Base-by-base conservation (phyloP, 1,140 invertebrate genomes). In the Bombus waltoni region DNA sequence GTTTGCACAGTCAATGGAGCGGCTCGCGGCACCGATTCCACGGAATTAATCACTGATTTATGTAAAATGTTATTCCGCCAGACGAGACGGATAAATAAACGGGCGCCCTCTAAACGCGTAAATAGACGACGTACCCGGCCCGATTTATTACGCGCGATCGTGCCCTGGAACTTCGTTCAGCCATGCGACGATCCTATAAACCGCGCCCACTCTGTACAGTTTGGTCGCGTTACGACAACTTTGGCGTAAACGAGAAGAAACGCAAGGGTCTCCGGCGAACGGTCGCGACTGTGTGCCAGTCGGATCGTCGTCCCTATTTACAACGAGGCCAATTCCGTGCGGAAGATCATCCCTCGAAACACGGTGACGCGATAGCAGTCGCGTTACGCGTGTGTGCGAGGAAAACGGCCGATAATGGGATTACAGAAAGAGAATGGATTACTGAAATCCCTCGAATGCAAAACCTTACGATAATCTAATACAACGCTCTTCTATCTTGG, bases 401-500 rank as follows among this genome's bases (percentile, higher is more conserved):
- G 92, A 92, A 92, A 92, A 93, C 77, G 89, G 44, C 78, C 86
- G 90, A 92, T 93, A 94, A 94, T 93, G 88, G 89, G 92, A 93
- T 94, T 93, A 92, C 81, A 65, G 83, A 84, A 77, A 78, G 83
- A 70, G 83, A 91, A 92, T 72, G 91, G 91, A 94, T 93, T 93
- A 93, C 86, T 76, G 92, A 93, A 94, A 94, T 93, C 93, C 92
- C 91, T 93, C 88, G 92, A 91, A 93, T 92, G 92, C 89, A 90
- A 92, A 91, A 91, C 88, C 91, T 89, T 65, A 87, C 87, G 84
- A 86, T 90, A 90, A 90, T 90, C 89, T 88, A 59, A 70, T 76
- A 71, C 76, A 78, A 86, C 62, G 88, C 57, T 70, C 59, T 40
- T 59, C 38, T 79, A 89, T 89, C 85, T 83, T 81, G 88, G 72